These are phyloP conservation scores for Lagopus leucura DNA, from an alignment of 2,113 vertebrate species.

Conservation along the genomic window DNA sequence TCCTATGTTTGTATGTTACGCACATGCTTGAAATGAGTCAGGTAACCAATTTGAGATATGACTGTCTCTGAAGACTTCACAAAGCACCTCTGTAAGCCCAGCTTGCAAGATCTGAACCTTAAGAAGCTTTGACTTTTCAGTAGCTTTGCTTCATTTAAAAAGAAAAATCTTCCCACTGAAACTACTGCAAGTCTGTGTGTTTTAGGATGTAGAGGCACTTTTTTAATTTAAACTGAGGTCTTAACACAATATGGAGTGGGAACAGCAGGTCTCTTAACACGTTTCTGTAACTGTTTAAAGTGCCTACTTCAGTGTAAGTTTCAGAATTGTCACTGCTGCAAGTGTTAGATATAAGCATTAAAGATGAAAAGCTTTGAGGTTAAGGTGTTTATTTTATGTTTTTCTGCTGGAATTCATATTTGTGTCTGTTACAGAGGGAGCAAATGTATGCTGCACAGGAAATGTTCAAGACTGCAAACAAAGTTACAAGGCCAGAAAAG, in stretches of 20 bases:
- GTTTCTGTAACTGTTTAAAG: neutral
- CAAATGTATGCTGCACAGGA: constrained; percentile 98
- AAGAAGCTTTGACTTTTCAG: neutral
- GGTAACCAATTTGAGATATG: neutral
- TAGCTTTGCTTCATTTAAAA: neutral
- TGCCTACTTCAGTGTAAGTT: neutral
- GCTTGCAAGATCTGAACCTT: neutral
- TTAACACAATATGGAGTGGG: neutral
- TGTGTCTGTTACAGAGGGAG: constrained; percentile 83
- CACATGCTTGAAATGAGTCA: neutral
- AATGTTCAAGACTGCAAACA: constrained; percentile 99
- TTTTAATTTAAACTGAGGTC: neutral
- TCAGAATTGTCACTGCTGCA: neutral
- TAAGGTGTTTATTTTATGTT: neutral
- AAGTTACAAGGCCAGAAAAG: constrained; percentile 96
- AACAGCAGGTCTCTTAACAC: neutral
- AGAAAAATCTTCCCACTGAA: neutral
- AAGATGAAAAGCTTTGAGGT: neutral
- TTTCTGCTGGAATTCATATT: neutral
- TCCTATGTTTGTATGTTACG: neutral
- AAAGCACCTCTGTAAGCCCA: neutral
- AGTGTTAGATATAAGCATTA: neutral
- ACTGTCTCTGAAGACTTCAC: neutral
- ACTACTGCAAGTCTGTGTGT: neutral
- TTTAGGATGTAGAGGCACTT: neutral